These are phyloP conservation scores for Dufourea novaeangliae DNA, from an alignment of 1,140 invertebrate genomes.

Conservation along the genomic window DNA sequence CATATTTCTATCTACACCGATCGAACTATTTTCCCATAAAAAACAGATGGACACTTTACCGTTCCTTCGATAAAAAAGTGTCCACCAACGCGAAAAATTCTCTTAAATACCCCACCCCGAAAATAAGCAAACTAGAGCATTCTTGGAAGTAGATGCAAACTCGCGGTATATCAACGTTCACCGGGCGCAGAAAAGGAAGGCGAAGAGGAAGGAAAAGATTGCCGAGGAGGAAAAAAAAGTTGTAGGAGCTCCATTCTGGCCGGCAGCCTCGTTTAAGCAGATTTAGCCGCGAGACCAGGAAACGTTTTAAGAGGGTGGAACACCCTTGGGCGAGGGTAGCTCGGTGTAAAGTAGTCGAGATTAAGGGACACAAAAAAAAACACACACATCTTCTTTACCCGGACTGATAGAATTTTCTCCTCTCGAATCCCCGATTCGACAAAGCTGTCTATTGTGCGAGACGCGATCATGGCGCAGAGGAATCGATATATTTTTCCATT, in stretches of 20 bases:
- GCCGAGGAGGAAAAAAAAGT: conserved; percentile 42
- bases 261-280: conserved; percentile 61
- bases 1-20: too few species aligned
- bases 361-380: conserved; percentile 55
- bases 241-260: conserved; percentile 34
- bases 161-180: conserved; percentile 53
- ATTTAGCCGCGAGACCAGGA: conserved; percentile 65
- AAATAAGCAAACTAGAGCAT: neutral
- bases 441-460: conserved; percentile 44
- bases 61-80: neutral
- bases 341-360: conserved; percentile 57
- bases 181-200: neutral
- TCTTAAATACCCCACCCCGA: neutral
- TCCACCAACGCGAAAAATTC: neutral
- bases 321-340: conserved; percentile 43
- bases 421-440: conserved; percentile 29
- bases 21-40: too few species aligned
- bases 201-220: neutral
- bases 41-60: too few species aligned
- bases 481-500: conserved; percentile 59
- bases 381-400: conserved; percentile 3
- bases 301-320: conserved; percentile 65
- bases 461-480: neutral
- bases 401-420: conserved; percentile 42
- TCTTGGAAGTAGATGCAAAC: conserved; percentile 35